Base-by-base conservation (phyloP, 2,888 invertebrate species). In the Cartodere bifasciata region DNA sequence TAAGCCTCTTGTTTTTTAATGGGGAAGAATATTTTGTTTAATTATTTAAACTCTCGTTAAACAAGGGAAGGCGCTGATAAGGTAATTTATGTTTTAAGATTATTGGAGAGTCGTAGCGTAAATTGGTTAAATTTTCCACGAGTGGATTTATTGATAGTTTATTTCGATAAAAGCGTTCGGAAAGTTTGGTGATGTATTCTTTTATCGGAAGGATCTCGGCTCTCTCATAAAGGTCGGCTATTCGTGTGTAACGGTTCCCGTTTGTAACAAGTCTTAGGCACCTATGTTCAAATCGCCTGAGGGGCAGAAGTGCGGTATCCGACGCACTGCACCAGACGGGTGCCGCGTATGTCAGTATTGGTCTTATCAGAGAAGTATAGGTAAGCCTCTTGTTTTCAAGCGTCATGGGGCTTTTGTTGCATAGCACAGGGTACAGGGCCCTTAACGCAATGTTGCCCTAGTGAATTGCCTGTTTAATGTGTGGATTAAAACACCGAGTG, bases 351-450 rank as follows among this genome's bases (percentile, higher is more conserved):
- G 38, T 35, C 1, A 47, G 16, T 3, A 38, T 28, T 9, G 46
- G 45, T 15, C 40, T 29, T 0, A 48, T 42, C 7, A 45, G 35
- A 4, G 37, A 26, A 11, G 41, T 49, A 26, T 50, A 47, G 2
- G 47, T 14, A 2, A 43, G 28, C 16, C 30, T 26, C 35, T 47
- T 46, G 24, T 39, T 30, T 35, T 20, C 23, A 16, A 17, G n/a
- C n/a, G 5, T 33, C 4, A 35, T 9, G 29, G 23, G 23, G 7
- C 24, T 37, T 4, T 31, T 29, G 12, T 27, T 32, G 7, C 9
- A 13, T 13, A 37, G n/a, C 5, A 36, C 28, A 5, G 35, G 32
- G 23, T 29, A 31, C 7, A 39, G 11, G 4, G 7, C 16, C 10
- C 15, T 32, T 2, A 17, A 20, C 7, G 29, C 25, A 2, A 21